These are phyloP conservation scores for Sorex araneus DNA, from an alignment of 2,113 vertebrate genomes.

Conservation along the genomic window DNA sequence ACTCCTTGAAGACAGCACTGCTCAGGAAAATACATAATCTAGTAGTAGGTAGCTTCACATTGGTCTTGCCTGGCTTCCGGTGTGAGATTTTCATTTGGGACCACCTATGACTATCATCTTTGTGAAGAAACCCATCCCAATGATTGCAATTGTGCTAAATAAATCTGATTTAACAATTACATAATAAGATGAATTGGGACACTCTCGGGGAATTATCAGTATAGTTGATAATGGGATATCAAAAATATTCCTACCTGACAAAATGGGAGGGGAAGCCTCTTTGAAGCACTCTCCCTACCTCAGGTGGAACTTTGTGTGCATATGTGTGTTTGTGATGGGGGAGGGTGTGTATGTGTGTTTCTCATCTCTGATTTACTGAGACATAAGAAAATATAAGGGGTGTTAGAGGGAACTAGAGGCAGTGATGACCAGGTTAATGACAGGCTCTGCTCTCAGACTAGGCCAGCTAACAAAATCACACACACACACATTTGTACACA, in stretches of 20 bases:
- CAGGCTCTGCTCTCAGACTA: rapidly evolving
- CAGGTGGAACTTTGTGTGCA: neutral
- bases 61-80: neutral
- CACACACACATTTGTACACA: too few species aligned
- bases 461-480: neutral
- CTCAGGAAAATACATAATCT: neutral
- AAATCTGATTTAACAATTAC: rapidly evolving
- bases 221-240: neutral
- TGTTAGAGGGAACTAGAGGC: too few species aligned
- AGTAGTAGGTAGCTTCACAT: neutral
- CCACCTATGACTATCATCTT: rapidly evolving
- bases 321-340: neutral
- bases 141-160: rapidly evolving
- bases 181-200: rapidly evolving
- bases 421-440: rapidly evolving
- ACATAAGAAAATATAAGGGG: rapidly evolving
- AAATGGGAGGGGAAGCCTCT: rapidly evolving
- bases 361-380: rapidly evolving
- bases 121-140: neutral
- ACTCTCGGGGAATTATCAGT: rapidly evolving
- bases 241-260: neutral
- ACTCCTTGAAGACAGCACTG: too few species aligned
- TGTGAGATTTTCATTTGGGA: rapidly evolving
- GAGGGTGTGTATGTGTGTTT: rapidly evolving
- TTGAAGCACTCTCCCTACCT: neutral